A percentile compares a stretch with the other conserved stretches of the same genome.
Conservation (phyloP, 2,113 vertebrate species). For the Patagioenas fasciata region DNA sequence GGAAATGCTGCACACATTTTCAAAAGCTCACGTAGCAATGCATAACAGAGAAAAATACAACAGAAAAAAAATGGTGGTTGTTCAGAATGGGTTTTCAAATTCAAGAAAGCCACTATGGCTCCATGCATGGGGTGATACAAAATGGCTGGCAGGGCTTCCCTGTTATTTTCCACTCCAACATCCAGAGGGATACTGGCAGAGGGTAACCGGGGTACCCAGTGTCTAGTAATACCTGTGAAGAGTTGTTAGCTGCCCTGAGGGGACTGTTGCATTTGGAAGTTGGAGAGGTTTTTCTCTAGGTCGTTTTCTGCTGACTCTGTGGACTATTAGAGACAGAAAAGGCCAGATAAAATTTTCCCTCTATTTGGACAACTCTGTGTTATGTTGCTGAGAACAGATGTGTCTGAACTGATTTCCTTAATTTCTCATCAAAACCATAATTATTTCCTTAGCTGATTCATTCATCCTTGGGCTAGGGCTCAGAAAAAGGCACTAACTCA, state of each 20-base stretch:
- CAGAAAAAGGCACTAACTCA: neutral
- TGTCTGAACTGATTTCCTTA: neutral
- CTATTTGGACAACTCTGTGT: neutral
- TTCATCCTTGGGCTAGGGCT: neutral
- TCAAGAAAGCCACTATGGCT: neutral
- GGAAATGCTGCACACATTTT: neutral
- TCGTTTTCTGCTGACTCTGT: neutral
- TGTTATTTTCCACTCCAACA: neutral
- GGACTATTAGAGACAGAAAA: neutral
- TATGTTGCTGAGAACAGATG: neutral
- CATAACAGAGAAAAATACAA: neutral
- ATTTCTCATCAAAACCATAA: neutral
- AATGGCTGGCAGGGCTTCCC: accelerated
- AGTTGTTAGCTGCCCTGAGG: neutral
- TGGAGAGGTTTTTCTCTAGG: neutral
- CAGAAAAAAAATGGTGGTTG: neutral
- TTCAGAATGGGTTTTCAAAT: neutral
- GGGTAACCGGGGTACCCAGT: neutral
- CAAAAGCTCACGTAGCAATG: neutral
- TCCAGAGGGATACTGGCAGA: neutral
- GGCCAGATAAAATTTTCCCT: neutral
- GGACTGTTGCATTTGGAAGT: neutral
- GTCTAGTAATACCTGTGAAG: neutral
- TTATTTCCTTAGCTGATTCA: neutral
- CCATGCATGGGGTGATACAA: neutral